A percentile compares a stretch with the other conserved stretches of the same genome.
These are phyloP conservation scores for Frankliniella intonsa DNA, from an alignment of 2,888 invertebrate species.

Conservation along the genomic window DNA sequence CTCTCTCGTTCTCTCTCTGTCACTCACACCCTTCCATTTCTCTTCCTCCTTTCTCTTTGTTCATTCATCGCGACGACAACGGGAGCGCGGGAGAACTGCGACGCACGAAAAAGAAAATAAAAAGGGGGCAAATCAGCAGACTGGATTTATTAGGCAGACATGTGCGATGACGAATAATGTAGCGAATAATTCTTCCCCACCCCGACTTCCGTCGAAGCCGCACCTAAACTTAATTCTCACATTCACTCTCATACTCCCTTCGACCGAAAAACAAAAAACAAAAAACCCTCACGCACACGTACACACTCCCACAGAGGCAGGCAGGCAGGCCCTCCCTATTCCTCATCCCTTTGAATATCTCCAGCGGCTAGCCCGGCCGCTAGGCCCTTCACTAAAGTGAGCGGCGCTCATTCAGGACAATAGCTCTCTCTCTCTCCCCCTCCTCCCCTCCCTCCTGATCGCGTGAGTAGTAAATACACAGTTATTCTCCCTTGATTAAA, in stretches of 20 bases:
- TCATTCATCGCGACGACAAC: background rate
- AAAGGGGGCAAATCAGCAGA: background rate
- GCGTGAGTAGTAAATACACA: constrained; percentile 17
- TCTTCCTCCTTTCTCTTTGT: background rate
- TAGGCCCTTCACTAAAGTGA: background rate
- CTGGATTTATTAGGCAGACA: no score
- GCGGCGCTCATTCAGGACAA: background rate
- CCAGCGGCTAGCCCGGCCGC: background rate
- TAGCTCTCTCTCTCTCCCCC: background rate
- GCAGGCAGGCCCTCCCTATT: background rate
- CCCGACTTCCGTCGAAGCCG: no score
- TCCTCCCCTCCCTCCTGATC: background rate
- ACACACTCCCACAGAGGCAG: background rate
- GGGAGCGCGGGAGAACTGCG: background rate
- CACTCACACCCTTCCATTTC: background rate
- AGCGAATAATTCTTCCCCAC: no score
- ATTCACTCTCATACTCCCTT: background rate
- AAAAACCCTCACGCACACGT: no score
- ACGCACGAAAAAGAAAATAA: background rate
- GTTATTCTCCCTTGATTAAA: constrained; percentile 22
- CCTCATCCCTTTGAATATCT: constrained; percentile 21
- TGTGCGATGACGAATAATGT: no score
- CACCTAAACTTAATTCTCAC: background rate
- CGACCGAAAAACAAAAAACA: no score
- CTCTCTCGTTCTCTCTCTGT: background rate